Evolutionary conservation across 2,888 invertebrate genomes (phyloP), one percentile per base, ranked within the genome.

Genomic region (Acleris sparsana): DNA sequence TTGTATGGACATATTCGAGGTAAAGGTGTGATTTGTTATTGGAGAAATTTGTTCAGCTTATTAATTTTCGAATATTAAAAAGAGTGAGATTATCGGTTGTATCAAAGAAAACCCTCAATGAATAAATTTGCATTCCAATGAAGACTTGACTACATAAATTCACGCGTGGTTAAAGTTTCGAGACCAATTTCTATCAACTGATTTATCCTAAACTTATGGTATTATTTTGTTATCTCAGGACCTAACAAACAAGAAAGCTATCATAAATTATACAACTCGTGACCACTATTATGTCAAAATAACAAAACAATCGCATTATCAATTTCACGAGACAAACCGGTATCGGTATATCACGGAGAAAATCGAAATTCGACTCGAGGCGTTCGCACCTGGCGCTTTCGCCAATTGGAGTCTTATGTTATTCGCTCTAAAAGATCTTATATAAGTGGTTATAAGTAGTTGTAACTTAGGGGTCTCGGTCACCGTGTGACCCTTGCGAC

Each of bases 321-420:
- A 61, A 57, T 66, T 62, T 62, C 61, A 18, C 61, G 39, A 56
- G 16, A 17, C 39, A 57, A 66, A 60, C 65, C 60, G 53, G 62
- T 56, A 88, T 87, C 85, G 84, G 87, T 87, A 71, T 74, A 70
- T 72, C 76, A 72, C 72, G 78, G 86, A 76, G 88, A 89, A 89
- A 89, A 85, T 83, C 75, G 81, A 83, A 84, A 83, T 81, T 81
- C 72, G 78, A 75, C 72, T 67, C 56, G 63, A 73, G 71, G 62
- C 76, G 80, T 80, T 72, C 67, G 75, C 86, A 86, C 82, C 83
- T 85, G 85, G 77, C 74, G 80, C 87, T 88, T 88, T 89, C 88
- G 82, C 85, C 78, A 69, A 75, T 70, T 57, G 53, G 75, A 78
- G 78, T 75, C 71, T 74, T 72, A 76, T 75, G 46, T 17, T 57